Base-by-base conservation (phyloP, 2,888 invertebrate species). In the Alloplasta piceator region DNA sequence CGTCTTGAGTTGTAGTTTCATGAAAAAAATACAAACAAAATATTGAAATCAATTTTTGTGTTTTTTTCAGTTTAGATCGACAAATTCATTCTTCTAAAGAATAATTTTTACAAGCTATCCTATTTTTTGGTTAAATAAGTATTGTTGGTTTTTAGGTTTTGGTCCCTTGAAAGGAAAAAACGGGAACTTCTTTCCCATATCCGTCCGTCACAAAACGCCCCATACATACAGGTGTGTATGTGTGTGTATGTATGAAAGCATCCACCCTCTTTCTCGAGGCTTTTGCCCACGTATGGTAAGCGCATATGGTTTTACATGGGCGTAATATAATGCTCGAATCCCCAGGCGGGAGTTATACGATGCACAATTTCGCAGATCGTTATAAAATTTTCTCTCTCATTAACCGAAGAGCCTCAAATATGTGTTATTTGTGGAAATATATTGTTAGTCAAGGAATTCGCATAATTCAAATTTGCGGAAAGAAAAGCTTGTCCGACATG, bases 331-430 rank as follows among this genome's bases (percentile, higher is more conserved):
- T 71, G 14, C 7, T 41, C 10, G 12, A 63, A 12, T 41, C n/a
- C 7, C 12, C 38, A 43, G n/a, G 4, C 55, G n/a, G 5, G 72
- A 52, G 26, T 41, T 12, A 9, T 41, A 26, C 4, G 26, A 63
- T 39, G 52, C 61, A 63, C 43, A 55, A 72, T 72, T 72, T 72
- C 43, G 52, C 63, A 9, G 72, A 9, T 63, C 63, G 63, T 63
- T 52, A 63, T 52, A 60, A 72, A 72, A 72, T 63, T 52, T 39
- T 63, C n/a, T 52, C 52, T 16, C 39, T 50, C 50, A 64, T 64
- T 46, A 64, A n/a, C n/a, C 56, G 36, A 6, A 26, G n/a, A 7
- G 6, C 6, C 41, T 41, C 41, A 41, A 38, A 9, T 10, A 43
- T 43, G 10, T 10, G 43, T 9, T 43, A 6, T 43, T 43, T 43